Base-by-base conservation (phyloP, 2,888 invertebrate species). In the Agrypnus murinus region DNA sequence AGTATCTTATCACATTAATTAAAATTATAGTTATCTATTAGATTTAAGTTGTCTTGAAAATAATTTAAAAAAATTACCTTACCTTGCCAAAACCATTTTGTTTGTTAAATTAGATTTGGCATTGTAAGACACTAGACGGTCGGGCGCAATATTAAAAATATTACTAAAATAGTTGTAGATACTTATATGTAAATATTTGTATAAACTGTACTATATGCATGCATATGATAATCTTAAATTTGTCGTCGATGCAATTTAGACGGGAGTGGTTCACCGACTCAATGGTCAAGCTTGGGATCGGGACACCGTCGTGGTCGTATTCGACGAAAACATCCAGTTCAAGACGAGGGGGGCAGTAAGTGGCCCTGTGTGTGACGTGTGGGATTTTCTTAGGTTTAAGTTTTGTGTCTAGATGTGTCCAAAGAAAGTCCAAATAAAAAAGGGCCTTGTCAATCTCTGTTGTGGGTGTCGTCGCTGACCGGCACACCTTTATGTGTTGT, bases 341-440 rank as follows among this genome's bases (percentile, higher is more conserved):
- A 64, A 36, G 53, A 64, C 12, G 59, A 57, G 12, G 66, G 67
- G 65, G 71, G 71, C 50, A 71, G 71, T 71, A 71, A 71, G 71
- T 71, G 45, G 70, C 14, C 43, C 43, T 60, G 55, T 60, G 66
- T 71, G 71, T 46, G 38, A 14, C 57, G 57, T 69, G 58, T 15
- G 45, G 31, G 55, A 14, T 14, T 17, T 55, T 48, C 32, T 60
- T 59, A 59, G 17, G n/a, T 9, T 46, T 15, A 36, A 45, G 17
- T 31, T 57, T 38, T 69, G 19, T 69, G 62, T 63, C 48, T 64
- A 34, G 32, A 34, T 63, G 63, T 69, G 63, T 69, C 46, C 17
- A 38, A 48, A n/a, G n/a, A n/a, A 25, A 10, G 62, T 68, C 38
- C 45, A 19, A 60, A 10, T 46, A 25, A 12, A 32, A 50, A 55